Evolutionary conservation across 2,113 vertebrate genomes (phyloP).

Genomic region (Prietella phreatophila): DNA sequence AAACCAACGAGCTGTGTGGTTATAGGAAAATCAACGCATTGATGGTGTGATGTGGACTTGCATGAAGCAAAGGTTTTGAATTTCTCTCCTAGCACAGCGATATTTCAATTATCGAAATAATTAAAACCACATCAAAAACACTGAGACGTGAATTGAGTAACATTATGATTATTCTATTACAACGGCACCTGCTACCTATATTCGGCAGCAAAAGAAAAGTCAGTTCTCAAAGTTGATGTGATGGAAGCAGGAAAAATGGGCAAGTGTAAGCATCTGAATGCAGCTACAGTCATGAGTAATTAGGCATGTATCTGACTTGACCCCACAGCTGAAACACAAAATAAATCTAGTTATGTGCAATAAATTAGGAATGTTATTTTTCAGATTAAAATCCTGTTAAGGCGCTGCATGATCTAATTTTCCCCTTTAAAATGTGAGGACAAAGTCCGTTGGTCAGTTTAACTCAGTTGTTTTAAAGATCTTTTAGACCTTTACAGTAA

Average conservation of each 20-base stretch:
- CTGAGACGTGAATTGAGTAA: too few species aligned
- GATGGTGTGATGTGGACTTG: neutral
- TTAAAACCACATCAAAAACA: too few species aligned
- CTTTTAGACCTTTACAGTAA: neutral
- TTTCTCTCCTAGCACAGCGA: neutral
- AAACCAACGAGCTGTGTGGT: neutral
- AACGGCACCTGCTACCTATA: too few species aligned
- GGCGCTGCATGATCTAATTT: neutral
- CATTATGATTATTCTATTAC: too few species aligned
- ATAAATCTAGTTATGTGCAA: constrained; percentile 1
- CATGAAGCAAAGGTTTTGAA: neutral
- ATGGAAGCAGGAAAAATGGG: too few species aligned
- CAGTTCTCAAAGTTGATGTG: too few species aligned
- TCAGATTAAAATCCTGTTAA: neutral
- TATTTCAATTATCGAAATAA: neutral
- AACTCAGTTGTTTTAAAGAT: neutral
- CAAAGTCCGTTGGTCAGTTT: neutral
- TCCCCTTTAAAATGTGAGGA: neutral
- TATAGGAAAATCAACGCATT: neutral
- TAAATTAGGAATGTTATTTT: neutral
- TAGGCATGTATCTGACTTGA: neutral
- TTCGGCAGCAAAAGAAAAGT: too few species aligned
- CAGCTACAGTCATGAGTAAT: neutral
- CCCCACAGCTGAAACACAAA: neutral
- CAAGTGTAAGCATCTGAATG: too few species aligned